These are phyloP conservation scores for Pristis pectinata DNA, from an alignment of 2,797 vertebrate species.

Conservation along the genomic window DNA sequence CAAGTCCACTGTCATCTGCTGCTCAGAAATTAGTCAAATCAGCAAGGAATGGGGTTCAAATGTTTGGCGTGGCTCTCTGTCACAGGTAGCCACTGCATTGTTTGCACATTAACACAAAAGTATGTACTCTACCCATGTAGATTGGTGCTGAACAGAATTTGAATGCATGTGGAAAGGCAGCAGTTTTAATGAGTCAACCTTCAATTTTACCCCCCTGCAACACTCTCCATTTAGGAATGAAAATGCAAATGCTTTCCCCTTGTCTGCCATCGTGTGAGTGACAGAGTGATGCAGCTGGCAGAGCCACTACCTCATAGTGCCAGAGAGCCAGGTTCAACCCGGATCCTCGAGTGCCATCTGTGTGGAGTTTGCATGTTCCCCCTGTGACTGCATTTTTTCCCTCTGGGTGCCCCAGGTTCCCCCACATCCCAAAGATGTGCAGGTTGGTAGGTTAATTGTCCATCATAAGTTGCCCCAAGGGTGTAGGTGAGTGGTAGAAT, in stretches of 20 bases:
- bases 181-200: neutral
- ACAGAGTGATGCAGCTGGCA: too few species aligned
- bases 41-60: neutral
- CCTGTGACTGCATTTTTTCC: too few species aligned
- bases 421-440: too few species aligned
- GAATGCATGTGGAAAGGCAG: neutral
- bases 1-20: neutral
- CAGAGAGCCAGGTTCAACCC: too few species aligned
- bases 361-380: too few species aligned
- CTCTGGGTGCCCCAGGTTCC: too few species aligned
- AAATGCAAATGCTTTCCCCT: neutral
- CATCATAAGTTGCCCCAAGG: too few species aligned
- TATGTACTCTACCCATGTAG: neutral
- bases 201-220: neutral
- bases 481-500: too few species aligned
- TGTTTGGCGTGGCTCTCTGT: neutral
- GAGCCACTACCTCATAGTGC: too few species aligned
- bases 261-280: neutral
- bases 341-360: too few species aligned
- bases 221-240: neutral
- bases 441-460: too few species aligned
- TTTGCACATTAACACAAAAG: too few species aligned
- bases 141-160: neutral
- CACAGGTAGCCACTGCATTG: neutral
- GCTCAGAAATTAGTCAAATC: neutral